A percentile compares a stretch with the other conserved stretches of the same genome.
Conservation (phyloP, 2,888 invertebrate species). For the Drosophila aldrichi region DNA sequence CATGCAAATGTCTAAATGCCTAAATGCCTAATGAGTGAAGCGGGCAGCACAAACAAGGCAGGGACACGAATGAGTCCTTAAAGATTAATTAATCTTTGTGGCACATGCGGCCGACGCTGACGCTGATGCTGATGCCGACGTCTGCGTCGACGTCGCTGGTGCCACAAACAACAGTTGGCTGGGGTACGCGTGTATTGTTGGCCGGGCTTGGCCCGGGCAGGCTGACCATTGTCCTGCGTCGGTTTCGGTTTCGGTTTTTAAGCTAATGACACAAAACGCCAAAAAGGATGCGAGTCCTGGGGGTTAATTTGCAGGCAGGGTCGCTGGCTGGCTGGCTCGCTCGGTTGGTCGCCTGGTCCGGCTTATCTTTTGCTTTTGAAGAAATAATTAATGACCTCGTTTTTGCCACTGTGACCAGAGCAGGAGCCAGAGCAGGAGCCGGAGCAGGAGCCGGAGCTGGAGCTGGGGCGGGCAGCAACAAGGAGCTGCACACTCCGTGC, state of each 20-base stretch:
- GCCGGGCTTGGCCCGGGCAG: slow-evolving; percentile 5
- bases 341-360: slow-evolving; percentile 53
- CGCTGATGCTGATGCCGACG: slow-evolving; percentile 22
- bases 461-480: background rate
- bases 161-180: slow-evolving; percentile 60
- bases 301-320: slow-evolving; percentile 73
- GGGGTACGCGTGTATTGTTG: slow-evolving; percentile 29
- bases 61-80: slow-evolving; percentile 81
- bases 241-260: slow-evolving; percentile 58
- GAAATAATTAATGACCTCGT: slow-evolving; percentile 85
- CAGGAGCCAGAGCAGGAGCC: slow-evolving; percentile 1
- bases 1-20: slow-evolving; percentile 79
- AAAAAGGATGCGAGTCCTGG: slow-evolving; percentile 64
- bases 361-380: slow-evolving; percentile 84
- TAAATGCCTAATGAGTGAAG: slow-evolving; percentile 72
- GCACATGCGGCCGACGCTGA: slow-evolving; percentile 76
- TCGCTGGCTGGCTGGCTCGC: slow-evolving; percentile 23
- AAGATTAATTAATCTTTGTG: slow-evolving; percentile 85
- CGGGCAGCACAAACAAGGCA: slow-evolving; percentile 45
- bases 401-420: slow-evolving; percentile 79
- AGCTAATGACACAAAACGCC: slow-evolving; percentile 83
- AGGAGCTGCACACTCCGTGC: slow-evolving; percentile 33
- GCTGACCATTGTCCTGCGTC: slow-evolving; percentile 65
- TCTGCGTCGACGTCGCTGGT: slow-evolving; percentile 29
- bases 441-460: slow-evolving; percentile 2